phyloP scores from a whole-genome alignment of 2,888 invertebrate genomes.

The Elegia similella region DNA sequence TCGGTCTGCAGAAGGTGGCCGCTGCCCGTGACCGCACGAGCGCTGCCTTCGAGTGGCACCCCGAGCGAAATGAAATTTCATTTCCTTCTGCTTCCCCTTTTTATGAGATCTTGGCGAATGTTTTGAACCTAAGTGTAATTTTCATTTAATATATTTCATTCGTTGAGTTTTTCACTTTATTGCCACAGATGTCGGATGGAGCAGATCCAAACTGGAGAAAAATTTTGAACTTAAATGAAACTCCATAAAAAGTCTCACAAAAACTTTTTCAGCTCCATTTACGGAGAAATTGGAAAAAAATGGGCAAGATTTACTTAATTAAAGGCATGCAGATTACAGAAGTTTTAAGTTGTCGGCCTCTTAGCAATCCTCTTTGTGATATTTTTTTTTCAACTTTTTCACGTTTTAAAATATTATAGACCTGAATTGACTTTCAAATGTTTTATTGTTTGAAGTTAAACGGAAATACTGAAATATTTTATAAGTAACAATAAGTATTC shows the following conservation, averaged over 20 bases:
- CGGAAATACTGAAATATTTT: no score
- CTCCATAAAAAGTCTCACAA: constrained; percentile 17
- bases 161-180: constrained; percentile 10
- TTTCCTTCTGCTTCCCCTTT: constrained; percentile 44
- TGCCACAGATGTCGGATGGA: constrained; percentile 11
- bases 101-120: constrained; percentile 36
- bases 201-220: background rate
- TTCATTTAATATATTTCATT: constrained; percentile 19
- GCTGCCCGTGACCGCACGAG: constrained; percentile 32
- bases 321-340: constrained; percentile 19
- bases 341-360: constrained; percentile 7
- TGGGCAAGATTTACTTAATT: constrained; percentile 20
- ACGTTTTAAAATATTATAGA: no score
- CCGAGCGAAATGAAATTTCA: constrained; percentile 44
- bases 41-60: constrained; percentile 39
- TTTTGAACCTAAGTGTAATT: constrained; percentile 27
- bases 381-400: no score
- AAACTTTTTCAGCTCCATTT: constrained; percentile 21
- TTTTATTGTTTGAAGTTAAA: no score
- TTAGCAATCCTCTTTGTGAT: background rate
- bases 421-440: no score
- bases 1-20: constrained; percentile 23
- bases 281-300: constrained; percentile 15
- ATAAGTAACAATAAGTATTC: no score
- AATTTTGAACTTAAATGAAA: constrained; percentile 17